Base-by-base conservation (phyloP, 2,113 vertebrate genomes). In the Archilochus colubris region DNA sequence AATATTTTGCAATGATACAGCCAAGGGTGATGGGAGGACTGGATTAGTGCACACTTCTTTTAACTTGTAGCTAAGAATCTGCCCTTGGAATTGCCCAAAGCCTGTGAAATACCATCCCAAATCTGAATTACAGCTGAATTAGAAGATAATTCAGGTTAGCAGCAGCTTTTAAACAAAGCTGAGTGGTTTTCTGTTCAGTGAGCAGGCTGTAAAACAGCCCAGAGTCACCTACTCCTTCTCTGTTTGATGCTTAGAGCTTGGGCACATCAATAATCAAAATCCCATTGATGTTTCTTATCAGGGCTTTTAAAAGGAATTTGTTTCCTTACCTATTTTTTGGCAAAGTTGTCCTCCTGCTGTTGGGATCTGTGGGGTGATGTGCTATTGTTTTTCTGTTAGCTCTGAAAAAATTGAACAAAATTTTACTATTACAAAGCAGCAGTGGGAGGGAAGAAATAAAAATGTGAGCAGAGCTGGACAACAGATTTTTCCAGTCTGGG, bases 291-390 rank as follows among this genome's bases (percentile, higher is more conserved):
- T 89, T 86, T 76, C 31, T 89, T 91, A 82, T 66, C 12, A 79
- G 8, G 54, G 50, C 18, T 88, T 95, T 91, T 68, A 91, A 90
- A 94, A 91, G 28, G 59, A 87, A 46, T 86, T 91, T 81, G 85
- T 69, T 93, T 93, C 95, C 97, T 97, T 92, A 97, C 96, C 95
- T 97, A 54, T 94, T 97, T 96, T 96, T 97, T 31, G n/a, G 92
- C 88, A 97, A 89, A 86, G 66, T 20, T 79, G 57, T 62, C 88
- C 91, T 97, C 91, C 92, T 92, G 82, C 86, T 92, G 64, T 94
- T 96, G 91, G 92, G 61, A 48, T 93, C 68, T 51, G 55, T 22
- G 63, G 79, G 44, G 67, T 1, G 53, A 72, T 88, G 86, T 64
- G 64, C 83, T 66, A 27, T 74, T 4, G 50, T 91, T 89, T 95